Conservation (phyloP, 2,113 vertebrate genomes). For the Grus americana region DNA sequence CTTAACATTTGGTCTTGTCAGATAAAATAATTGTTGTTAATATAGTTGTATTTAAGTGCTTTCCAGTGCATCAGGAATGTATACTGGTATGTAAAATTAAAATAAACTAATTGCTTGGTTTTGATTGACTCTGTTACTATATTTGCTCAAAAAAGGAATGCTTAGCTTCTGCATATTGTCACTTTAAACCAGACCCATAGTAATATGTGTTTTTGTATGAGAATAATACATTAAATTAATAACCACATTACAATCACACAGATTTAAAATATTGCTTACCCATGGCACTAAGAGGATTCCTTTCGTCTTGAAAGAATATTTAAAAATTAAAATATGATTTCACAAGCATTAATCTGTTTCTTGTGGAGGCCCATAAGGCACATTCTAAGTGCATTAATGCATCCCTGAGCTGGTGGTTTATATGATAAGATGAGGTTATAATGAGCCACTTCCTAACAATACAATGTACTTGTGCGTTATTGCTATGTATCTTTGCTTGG, state of each 20-base stretch:
- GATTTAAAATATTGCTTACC: constrained; percentile 61
- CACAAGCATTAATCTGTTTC: constrained; percentile 59
- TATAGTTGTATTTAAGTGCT: not conserved
- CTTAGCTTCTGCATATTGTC: not conserved
- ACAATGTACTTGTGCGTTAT: constrained; percentile 46
- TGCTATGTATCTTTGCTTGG: constrained; percentile 44
- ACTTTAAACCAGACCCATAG: constrained; percentile 22
- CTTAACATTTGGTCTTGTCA: not conserved
- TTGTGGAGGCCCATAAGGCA: constrained; percentile 30
- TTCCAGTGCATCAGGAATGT: not conserved
- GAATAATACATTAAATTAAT: constrained; percentile 72
- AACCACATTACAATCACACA: constrained; percentile 58
- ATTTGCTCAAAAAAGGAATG: not conserved
- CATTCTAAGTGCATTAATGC: constrained; percentile 47
- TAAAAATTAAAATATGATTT: constrained; percentile 71
- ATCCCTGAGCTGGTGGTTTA: constrained; percentile 39
- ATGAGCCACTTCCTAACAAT: constrained; percentile 52
- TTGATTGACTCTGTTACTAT: not conserved
- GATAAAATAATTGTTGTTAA: not conserved
- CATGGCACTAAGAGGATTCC: constrained; percentile 13
- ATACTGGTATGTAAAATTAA: not conserved
- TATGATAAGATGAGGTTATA: constrained; percentile 50
- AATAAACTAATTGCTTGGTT: not conserved
- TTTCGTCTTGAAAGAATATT: constrained; percentile 58
- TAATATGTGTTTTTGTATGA: constrained; percentile 50